Evolutionary conservation across 64 coral and sea anemone species (phyloP).

Genomic region (Montipora sp.): DNA sequence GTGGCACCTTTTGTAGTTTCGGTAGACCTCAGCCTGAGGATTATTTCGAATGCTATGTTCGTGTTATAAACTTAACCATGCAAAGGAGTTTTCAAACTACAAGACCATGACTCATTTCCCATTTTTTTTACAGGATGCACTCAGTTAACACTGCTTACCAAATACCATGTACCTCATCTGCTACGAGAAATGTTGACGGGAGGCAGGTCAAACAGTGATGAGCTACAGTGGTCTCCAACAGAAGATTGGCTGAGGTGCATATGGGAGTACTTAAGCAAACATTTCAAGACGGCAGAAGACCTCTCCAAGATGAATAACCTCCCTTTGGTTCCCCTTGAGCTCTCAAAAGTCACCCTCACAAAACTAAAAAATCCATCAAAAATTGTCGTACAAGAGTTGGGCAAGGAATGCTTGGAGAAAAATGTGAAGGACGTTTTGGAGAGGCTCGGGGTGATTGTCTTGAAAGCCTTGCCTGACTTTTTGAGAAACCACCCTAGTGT

Average conservation of each 20-base stretch:
- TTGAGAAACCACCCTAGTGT: slow-evolving; percentile 25
- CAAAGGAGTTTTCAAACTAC: too few species aligned
- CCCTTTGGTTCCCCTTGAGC: slow-evolving; percentile 57
- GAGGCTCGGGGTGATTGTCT: slow-evolving; percentile 41
- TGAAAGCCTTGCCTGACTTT: slow-evolving; percentile 53
- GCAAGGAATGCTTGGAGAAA: slow-evolving; percentile 14
- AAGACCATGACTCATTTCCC: not conserved
- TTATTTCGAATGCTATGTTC: too few species aligned
- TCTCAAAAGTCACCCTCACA: slow-evolving; percentile 15
- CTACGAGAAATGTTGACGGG: slow-evolving; percentile 15
- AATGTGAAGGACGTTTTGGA: slow-evolving; percentile 14
- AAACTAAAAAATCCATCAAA: slow-evolving; percentile 39
- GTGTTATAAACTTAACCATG: too few species aligned
- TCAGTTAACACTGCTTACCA: not conserved
- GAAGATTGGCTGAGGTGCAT: slow-evolving; percentile 50
- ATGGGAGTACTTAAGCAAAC: slow-evolving; percentile 65
- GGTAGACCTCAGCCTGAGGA: too few species aligned
- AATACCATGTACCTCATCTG: not conserved
- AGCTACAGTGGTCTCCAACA: slow-evolving; percentile 44
- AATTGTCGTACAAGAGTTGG: slow-evolving; percentile 34
- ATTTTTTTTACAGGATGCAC: not conserved
- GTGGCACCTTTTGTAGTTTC: too few species aligned
- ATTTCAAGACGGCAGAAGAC: slow-evolving; percentile 40
- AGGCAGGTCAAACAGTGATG: slow-evolving; percentile 10
- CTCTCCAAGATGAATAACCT: slow-evolving; percentile 27